Evolutionary conservation across 2,113 vertebrate genomes (phyloP).

Genomic region (Rattus norvegicus): GRCr8 NC_086028.1:10626001-10626500

Average conservation of each 20-base stretch:
- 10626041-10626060: neutral
- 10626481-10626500: neutral
- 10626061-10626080: constrained; percentile 47
- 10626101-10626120: neutral
- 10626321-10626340: neutral
- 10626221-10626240: neutral
- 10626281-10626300: neutral
- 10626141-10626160: neutral
- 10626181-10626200: neutral
- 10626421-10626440: no score
- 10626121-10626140: neutral
- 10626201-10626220: neutral
- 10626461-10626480: neutral
- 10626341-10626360: neutral
- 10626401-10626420: neutral
- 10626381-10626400: neutral
- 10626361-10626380: neutral
- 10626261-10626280: neutral
- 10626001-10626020: neutral
- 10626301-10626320: no score
- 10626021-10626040: neutral
- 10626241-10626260: neutral
- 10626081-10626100: neutral
- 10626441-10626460: neutral
- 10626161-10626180: neutral